Evolutionary conservation across 2,888 invertebrate species (phyloP).

Genomic region (Gymnocheta viridis): DNA sequence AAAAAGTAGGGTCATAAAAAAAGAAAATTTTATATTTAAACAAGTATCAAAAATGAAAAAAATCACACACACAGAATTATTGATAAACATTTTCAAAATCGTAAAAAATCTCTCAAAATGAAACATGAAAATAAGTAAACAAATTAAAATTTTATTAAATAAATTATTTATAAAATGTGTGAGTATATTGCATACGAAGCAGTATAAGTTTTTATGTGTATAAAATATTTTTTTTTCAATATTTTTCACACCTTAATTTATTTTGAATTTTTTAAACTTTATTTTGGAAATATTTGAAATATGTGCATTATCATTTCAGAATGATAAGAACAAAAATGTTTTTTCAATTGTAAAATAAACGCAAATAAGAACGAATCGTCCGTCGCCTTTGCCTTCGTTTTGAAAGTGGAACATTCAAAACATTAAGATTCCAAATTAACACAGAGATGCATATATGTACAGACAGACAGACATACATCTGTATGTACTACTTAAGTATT

Average conservation of each 20-base stretch:
- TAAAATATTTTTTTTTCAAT: not conserved
- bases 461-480: no score
- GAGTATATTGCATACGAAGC: not conserved
- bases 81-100: conserved; percentile 55
- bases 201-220: conserved; percentile 1
- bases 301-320: conserved; percentile 34
- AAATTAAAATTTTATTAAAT: not conserved
- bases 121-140: conserved; percentile 27
- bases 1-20: not conserved
- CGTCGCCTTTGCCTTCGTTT: conserved; percentile 35
- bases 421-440: conserved; percentile 62
- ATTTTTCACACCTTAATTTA: conserved; percentile 24
- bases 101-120: conserved; percentile 22
- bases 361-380: conserved; percentile 35
- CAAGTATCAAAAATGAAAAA: conserved; percentile 6
- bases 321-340: conserved; percentile 40
- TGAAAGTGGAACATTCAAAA: conserved; percentile 64
- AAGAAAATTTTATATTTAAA: not conserved
- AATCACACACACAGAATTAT: conserved; percentile 16
- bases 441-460: conserved; percentile 51
- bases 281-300: conserved; percentile 31
- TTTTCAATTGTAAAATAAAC: conserved; percentile 36
- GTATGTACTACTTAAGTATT: not conserved
- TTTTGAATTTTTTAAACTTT: conserved; percentile 10
- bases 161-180: not conserved